Evolutionary conservation across 2,797 vertebrate species (phyloP).

Genomic region (Enteromius mattozi): DNA sequence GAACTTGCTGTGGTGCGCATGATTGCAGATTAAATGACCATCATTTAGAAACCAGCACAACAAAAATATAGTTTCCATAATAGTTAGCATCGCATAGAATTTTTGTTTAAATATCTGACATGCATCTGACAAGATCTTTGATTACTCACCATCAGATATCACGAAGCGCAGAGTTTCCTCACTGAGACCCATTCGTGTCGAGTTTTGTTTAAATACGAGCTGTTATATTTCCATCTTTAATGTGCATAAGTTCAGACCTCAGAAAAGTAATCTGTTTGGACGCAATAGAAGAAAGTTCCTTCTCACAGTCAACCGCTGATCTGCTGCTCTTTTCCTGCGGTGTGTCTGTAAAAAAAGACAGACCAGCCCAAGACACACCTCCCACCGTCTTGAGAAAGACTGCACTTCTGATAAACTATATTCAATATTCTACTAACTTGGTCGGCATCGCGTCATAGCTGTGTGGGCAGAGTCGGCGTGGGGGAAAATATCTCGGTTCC

Average conservation of each 20-base stretch:
- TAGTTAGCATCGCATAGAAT: neutral
- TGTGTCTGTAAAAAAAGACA: neutral
- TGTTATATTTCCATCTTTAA: neutral
- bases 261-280: neutral
- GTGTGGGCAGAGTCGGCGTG: too few species aligned
- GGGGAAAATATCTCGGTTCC: too few species aligned
- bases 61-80: neutral
- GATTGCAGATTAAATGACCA: neutral
- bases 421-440: neutral
- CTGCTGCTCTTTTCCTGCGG: neutral
- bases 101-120: neutral
- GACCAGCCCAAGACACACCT: neutral
- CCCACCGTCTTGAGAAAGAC: neutral
- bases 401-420: neutral
- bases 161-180: conserved; percentile 8
- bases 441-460: too few species aligned
- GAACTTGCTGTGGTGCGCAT: neutral
- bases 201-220: neutral
- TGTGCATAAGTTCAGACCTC: neutral
- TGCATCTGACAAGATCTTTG: neutral
- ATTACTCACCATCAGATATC: conserved; percentile 26
- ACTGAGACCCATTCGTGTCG: conserved; percentile 23
- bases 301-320: neutral
- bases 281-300: neutral
- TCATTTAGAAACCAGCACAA: neutral